Evolutionary conservation across 2,113 vertebrate genomes (phyloP).

Genomic region (Megaceryle torquata): DNA sequence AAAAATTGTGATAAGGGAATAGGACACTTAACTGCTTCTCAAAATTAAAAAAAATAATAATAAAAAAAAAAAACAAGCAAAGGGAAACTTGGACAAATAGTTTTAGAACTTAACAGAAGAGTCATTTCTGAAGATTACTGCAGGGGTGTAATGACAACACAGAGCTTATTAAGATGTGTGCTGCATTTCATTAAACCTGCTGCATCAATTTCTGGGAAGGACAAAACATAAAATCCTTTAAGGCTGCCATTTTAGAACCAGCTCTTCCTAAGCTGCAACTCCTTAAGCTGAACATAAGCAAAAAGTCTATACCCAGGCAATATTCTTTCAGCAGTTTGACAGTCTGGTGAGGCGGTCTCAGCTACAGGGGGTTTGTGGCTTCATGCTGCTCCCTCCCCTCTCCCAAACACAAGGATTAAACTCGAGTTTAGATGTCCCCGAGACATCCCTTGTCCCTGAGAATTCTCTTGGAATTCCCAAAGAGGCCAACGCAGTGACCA

Average conservation of each 20-base stretch:
- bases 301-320: not conserved
- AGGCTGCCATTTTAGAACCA: not conserved
- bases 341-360: rapidly evolving
- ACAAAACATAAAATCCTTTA: not conserved
- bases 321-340: not conserved
- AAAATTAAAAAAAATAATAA: not conserved
- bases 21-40: not conserved
- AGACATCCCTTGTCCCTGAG: not conserved
- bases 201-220: not conserved
- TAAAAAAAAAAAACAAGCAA: not conserved
- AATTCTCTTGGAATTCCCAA: not conserved
- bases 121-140: not conserved
- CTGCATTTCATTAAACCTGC: not conserved
- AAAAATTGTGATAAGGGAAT: conserved; percentile 20
- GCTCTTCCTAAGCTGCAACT: not conserved
- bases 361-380: not conserved
- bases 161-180: not conserved
- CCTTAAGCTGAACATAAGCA: not conserved
- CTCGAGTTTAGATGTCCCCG: not conserved
- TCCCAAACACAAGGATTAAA: not conserved
- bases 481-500: not conserved
- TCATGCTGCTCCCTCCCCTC: not conserved
- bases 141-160: not conserved
- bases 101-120: not conserved
- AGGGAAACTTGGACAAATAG: not conserved